A percentile compares a stretch with the other conserved stretches of the same genome.
phyloP scores from a whole-genome alignment of 2,113 vertebrate genomes.

The Myotis davidii region DNA sequence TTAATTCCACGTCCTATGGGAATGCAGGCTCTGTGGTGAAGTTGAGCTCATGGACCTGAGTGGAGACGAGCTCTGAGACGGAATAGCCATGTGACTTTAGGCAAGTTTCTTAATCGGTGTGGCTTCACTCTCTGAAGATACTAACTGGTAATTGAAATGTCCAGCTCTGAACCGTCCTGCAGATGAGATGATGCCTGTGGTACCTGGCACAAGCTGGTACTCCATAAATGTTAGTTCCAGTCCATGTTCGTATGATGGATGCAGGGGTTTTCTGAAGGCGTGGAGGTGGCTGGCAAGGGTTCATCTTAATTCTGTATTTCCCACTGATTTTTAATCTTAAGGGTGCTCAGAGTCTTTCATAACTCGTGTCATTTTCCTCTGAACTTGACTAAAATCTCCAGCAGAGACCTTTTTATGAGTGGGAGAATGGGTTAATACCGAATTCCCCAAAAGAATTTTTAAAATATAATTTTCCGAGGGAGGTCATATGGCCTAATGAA shows the following conservation, averaged over 20 bases:
- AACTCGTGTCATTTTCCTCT: not conserved
- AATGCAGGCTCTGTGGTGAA: not conserved
- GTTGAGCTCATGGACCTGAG: not conserved
- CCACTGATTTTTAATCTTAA: not conserved
- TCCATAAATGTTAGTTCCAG: not conserved
- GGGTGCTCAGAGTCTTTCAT: not conserved
- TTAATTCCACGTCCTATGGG: not conserved
- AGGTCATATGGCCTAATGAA: not conserved
- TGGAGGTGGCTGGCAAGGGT: not conserved
- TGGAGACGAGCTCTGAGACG: not conserved
- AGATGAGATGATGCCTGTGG: too few species aligned
- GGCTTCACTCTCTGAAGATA: not conserved
- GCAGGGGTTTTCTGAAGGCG: not conserved
- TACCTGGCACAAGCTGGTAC: not conserved
- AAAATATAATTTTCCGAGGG: not conserved
- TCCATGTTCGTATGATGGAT: not conserved
- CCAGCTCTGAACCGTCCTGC: not conserved
- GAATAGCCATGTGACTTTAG: not conserved
- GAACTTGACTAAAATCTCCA: not conserved
- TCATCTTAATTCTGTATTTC: not conserved
- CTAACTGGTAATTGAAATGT: not conserved
- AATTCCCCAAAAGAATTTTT: not conserved
- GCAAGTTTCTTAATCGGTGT: not conserved
- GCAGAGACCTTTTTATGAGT: not conserved
- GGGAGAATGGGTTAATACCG: not conserved